Evolutionary conservation across 1,140 invertebrate species (phyloP), one percentile per base, ranked within the genome.

Genomic region (Portunus trituberculatus): DNA sequence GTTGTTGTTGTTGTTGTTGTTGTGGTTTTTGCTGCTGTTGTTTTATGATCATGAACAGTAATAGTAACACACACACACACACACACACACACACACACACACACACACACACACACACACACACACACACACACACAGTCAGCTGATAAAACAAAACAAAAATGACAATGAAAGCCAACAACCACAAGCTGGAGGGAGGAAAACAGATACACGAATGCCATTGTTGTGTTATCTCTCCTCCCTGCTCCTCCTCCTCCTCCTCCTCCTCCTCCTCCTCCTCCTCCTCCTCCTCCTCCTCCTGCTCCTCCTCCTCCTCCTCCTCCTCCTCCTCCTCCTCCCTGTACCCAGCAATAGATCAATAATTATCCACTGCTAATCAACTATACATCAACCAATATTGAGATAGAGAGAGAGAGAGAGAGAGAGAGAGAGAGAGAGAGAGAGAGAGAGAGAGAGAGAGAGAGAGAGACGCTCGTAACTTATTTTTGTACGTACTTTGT

Each of bases 1-100:
- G n/a, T n/a, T n/a, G n/a, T n/a, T n/a, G n/a, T n/a, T n/a, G n/a
- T n/a, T n/a, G n/a, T n/a, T n/a, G n/a, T n/a, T n/a, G n/a, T n/a
- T n/a, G n/a, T n/a, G n/a, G n/a, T n/a, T n/a, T n/a, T n/a, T n/a
- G n/a, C n/a, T n/a, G n/a, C n/a, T n/a, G n/a, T n/a, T n/a, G n/a
- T n/a, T n/a, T n/a, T n/a, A n/a, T n/a, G n/a, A n/a, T n/a, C n/a
- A n/a, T n/a, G 48, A 52, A 52, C 14, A 52, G 14, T 14, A 52
- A 14, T 52, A 14, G 48, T 52, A 52, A 52, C 48, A 84, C 82
- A 84, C 82, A 84, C 82, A 84, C 82, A 84, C 82, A 84, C 82
- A 84, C 82, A 84, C 82, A 84, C 82, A 84, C 82, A 84, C 82
- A 84, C 82, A 84, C 82, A 84, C 82, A 84, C 82, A 84, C 82